These are phyloP conservation scores for Vulpes ferrilata DNA, from an alignment of 2,113 vertebrate species.

Conservation along the genomic window DNA sequence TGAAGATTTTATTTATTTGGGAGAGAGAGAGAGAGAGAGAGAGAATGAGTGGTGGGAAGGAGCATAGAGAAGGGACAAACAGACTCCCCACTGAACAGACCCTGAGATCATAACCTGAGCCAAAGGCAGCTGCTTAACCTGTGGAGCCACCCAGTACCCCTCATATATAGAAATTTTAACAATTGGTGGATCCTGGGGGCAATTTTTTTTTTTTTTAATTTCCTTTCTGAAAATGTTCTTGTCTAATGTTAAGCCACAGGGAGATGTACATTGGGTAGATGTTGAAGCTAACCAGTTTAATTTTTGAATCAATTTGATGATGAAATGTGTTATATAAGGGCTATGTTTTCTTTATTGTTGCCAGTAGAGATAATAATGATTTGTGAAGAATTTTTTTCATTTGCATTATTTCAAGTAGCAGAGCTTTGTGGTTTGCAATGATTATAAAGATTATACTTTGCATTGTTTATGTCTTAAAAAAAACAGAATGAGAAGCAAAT, in stretches of 20 bases:
- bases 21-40: too few relatives aligned
- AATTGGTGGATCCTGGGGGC: background rate
- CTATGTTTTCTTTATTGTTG: conserved; percentile 41
- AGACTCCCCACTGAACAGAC: too few relatives aligned
- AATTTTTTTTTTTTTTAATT: background rate
- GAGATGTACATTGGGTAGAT: background rate
- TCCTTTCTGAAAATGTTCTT: background rate
- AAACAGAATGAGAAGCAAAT: conserved; percentile 73
- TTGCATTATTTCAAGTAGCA: conserved; percentile 74
- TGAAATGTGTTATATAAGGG: conserved; percentile 11
- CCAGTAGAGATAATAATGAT: conserved; percentile 53
- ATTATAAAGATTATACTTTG: conserved; percentile 65
- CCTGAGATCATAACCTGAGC: too few relatives aligned
- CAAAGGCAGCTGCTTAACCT: too few relatives aligned
- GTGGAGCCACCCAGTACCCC: too few relatives aligned
- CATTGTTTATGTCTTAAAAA: conserved; percentile 54
- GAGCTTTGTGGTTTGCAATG: conserved; percentile 59
- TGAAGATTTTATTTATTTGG: background rate
- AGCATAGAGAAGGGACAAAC: too few relatives aligned
- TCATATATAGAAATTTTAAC: background rate
- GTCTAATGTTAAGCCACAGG: background rate
- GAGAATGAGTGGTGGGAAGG: too few relatives aligned
- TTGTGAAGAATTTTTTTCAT: conserved; percentile 57
- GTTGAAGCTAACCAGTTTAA: conserved; percentile 2
- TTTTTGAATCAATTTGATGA: conserved; percentile 54